Base-by-base conservation (phyloP, 2,797 vertebrate genomes). In the Ceyx erithaca region DNA sequence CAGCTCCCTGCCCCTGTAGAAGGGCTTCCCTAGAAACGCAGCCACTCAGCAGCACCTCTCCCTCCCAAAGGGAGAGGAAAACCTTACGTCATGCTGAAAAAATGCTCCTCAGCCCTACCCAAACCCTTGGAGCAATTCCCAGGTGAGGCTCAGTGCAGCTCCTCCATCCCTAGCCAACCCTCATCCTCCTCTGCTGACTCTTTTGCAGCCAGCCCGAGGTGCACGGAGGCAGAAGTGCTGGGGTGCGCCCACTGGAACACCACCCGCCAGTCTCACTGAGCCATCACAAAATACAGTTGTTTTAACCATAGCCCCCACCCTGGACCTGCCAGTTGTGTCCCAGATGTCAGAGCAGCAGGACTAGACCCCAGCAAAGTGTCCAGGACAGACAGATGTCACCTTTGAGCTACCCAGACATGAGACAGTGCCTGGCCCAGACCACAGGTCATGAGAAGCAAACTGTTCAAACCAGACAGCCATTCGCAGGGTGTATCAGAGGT, bases 51-150 rank as follows among this genome's bases (percentile, higher is more conserved):
- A 68, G 71, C 79, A 93, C 78, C 86, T 94, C 85, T 82, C 80
- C 43, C 68, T 87, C 90, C 80, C 61, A 1, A 6, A 80, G 58
- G 89, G 78, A 90, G 31, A 82, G 84, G 88, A 95, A 93, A 92
- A 78, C 78, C 88, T 96, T 90, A 87, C 86, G 40, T 92, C 88
- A 95, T 54, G 62, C 88, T 6, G 5, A 91, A 96, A 80, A 96
- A 96, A 96, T 94, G 88, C 58, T 87, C 61, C 80, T 87, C 46
- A 2, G 87, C 94, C 91, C 94, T 84, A 51, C 96, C 94, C 93
- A 82, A 87, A 46, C 37, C 63, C 90, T 93, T 96, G 91, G 88
- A 96, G 79, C 66, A 85, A 85, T 92, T 92, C 83, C 95, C 92
- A 96, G 94, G 93, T 95, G 93, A 94, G 93, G 94, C 90, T 92